A percentile compares a stretch with the other conserved stretches of the same genome.
Evolutionary conservation across 2,113 vertebrate species (phyloP).

Genomic region (Nipponia nippon): DNA sequence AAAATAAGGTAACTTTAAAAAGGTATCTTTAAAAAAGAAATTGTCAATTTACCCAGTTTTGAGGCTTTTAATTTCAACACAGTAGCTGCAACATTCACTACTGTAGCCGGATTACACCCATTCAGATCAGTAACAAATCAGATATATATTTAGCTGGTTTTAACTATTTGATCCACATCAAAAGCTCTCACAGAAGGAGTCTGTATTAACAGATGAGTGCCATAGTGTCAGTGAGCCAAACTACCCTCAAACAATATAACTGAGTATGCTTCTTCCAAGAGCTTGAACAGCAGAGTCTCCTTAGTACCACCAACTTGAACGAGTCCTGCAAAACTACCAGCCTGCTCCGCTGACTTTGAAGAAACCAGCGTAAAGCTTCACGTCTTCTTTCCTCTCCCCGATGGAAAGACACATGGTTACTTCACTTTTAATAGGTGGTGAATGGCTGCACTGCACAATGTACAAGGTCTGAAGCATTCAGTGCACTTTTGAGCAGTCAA

Average conservation of each 20-base stretch:
- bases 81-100: not conserved
- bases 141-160: not conserved
- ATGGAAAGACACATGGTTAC: not conserved
- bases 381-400: not conserved
- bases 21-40: not conserved
- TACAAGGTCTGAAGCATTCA: not conserved
- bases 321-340: not conserved
- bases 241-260: not conserved
- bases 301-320: fast-evolving
- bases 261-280: fast-evolving
- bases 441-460: fast-evolving
- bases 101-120: not conserved
- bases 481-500: not conserved
- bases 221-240: not conserved
- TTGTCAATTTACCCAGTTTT: not conserved
- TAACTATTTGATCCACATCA: not conserved
- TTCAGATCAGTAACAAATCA: not conserved
- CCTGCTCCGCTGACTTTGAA: not conserved
- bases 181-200: not conserved
- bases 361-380: not conserved
- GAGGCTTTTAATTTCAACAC: not conserved
- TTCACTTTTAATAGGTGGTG: not conserved
- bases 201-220: not conserved
- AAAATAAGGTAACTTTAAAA: not conserved
- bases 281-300: not conserved